Conservation (phyloP, 2,797 vertebrate genomes). For the Rhinella marina region DNA sequence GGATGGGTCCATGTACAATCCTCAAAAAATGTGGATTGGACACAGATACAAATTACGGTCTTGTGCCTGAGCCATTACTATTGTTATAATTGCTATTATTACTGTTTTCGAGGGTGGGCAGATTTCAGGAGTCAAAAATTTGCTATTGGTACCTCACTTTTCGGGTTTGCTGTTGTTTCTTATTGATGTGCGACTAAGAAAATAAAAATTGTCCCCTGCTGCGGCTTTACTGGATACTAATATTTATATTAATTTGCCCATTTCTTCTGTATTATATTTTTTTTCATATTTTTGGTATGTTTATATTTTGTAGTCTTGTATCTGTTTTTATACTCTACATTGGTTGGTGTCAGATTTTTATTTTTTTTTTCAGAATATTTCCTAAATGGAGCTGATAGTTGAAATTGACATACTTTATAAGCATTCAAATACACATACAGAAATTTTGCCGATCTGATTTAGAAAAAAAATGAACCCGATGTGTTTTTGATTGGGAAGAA, state of each 20-base stretch:
- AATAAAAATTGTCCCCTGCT: background rate
- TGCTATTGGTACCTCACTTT: background rate
- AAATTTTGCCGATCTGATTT: background rate
- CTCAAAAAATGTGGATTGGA: no score
- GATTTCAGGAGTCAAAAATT: background rate
- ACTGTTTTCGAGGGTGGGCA: background rate
- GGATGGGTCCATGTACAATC: no score
- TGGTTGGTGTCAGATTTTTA: background rate
- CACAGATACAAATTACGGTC: no score
- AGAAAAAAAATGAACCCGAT: background rate
- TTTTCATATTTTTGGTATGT: background rate
- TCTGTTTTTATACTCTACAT: background rate
- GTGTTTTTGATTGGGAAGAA: background rate
- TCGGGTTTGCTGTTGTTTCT: background rate
- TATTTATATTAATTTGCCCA: background rate
- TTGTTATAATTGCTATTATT: background rate
- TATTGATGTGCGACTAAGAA: background rate
- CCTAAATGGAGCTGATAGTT: background rate
- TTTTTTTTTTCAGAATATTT: background rate
- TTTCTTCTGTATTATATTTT: no score
- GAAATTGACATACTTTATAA: no score
- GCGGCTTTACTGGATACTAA: background rate
- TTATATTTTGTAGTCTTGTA: background rate
- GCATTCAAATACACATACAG: background rate
- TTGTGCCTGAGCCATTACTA: background rate